Evolutionary conservation across 2,888 invertebrate species (phyloP).

Genomic region (Imbricaverruca yamaguchii): DNA sequence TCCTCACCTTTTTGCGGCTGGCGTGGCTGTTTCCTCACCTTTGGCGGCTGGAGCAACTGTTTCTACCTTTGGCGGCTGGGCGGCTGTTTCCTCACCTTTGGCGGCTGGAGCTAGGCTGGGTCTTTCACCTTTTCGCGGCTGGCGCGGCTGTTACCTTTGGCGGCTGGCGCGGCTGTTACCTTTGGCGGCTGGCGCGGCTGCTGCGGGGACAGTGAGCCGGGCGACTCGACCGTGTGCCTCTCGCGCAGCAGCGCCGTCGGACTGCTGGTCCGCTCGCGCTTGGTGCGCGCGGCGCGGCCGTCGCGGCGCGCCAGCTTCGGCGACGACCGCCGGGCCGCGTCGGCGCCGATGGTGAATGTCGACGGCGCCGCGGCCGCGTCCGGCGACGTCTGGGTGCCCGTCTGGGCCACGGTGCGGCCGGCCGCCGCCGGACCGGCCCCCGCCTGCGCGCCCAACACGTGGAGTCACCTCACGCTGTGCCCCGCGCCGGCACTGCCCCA

Average conservation of each 20-base stretch:
- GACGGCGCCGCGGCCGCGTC: slow-evolving; percentile 44
- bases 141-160: too few relatives aligned
- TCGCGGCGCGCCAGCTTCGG: slow-evolving; percentile 52
- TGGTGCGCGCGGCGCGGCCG: slow-evolving; percentile 43
- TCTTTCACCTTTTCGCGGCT: too few relatives aligned
- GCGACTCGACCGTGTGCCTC: slow-evolving; percentile 26
- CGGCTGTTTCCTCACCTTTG: too few relatives aligned
- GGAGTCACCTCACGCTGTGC: too few relatives aligned
- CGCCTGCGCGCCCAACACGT: background rate
- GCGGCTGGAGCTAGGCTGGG: too few relatives aligned
- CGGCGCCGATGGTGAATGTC: slow-evolving; percentile 52
- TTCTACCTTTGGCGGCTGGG: too few relatives aligned
- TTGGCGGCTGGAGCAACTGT: too few relatives aligned
- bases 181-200: slow-evolving; percentile 26
- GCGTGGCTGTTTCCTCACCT: too few relatives aligned
- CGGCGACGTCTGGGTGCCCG: slow-evolving; percentile 64
- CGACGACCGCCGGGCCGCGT: slow-evolving; percentile 47
- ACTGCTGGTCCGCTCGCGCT: slow-evolving; percentile 42
- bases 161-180: background rate
- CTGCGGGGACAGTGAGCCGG: slow-evolving; percentile 25
- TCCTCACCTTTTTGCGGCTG: too few relatives aligned
- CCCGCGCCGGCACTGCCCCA: too few relatives aligned
- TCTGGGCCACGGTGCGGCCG: slow-evolving; percentile 48
- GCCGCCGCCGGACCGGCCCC: background rate
- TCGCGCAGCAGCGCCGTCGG: slow-evolving; percentile 38